A percentile compares a stretch with the other conserved stretches of the same genome.
Evolutionary conservation across 2,888 invertebrate species (phyloP).

Genomic region (Hoplodrina ambigua): DNA sequence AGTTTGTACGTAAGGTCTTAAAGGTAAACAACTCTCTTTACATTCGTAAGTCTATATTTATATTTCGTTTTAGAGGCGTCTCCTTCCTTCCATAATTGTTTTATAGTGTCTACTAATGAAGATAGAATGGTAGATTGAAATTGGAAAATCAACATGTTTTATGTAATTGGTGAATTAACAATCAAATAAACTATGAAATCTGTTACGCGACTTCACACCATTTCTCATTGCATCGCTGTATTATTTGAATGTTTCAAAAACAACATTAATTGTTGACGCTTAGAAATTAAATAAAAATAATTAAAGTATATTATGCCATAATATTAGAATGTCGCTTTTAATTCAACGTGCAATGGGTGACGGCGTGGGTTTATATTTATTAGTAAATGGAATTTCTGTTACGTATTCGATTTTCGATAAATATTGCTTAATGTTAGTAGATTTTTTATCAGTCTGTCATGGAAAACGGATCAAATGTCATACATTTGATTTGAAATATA

Average conservation of each 20-base stretch:
- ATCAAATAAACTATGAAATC: conserved; percentile 85
- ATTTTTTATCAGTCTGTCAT: conserved; percentile 89
- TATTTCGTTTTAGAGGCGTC: conserved; percentile 86
- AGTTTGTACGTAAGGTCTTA: conserved; percentile 87
- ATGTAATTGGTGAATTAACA: conserved; percentile 83
- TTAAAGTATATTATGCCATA: conserved; percentile 61
- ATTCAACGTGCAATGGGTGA: conserved; percentile 78
- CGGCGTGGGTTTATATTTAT: conserved; percentile 77
- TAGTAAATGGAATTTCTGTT: conserved; percentile 87
- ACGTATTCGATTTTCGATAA: conserved; percentile 88
- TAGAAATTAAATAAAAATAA: conserved; percentile 45
- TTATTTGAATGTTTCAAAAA: conserved; percentile 57
- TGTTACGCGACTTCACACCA: conserved; percentile 76
- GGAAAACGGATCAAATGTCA: conserved; percentile 89
- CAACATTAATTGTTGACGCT: conserved; percentile 47
- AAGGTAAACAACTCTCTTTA: conserved; percentile 89
- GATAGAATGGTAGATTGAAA: conserved; percentile 82
- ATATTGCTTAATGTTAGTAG: conserved; percentile 90
- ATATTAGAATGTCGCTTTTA: conserved; percentile 62
- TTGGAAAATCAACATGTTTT: conserved; percentile 83
- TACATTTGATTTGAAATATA: conserved; percentile 91
- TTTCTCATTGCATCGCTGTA: conserved; percentile 78
- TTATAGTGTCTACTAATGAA: conserved; percentile 86
- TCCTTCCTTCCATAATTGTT: conserved; percentile 88
- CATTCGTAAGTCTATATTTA: conserved; percentile 89